Base-by-base conservation (phyloP, 2,888 invertebrate species). In the Candidula unifasciata region DNA sequence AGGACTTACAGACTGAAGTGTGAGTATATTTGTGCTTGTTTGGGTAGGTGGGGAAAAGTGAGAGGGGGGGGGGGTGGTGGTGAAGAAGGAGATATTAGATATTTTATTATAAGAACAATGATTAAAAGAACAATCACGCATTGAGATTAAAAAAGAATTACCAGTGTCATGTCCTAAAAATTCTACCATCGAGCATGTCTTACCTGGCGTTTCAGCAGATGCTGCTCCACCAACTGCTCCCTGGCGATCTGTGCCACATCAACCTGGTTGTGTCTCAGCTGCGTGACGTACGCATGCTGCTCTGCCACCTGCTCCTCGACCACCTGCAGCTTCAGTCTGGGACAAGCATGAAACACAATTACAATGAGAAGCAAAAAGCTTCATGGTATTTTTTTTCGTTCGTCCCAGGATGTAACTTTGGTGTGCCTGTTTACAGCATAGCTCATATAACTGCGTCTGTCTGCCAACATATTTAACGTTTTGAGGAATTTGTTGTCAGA, bases 221-320 rank as follows among this genome's bases (percentile, higher is more conserved):
- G 92, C 86, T 88, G 90, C 84, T 92, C 92, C 44, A 92, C 92
- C 13, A 92, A 85, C 84, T 88, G 89, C 78, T 92, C 92, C 80
- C 89, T 90, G 24, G 89, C 87, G 60, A 91, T 85, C 27, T 91
- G 88, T 0, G 89, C 89, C 8, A 84, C 86, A 81, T 90, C 91
- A 21, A 91, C 90, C 83, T 90, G 90, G 0, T 89, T 89, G 60
- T 89, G 88, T 74, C 88, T 89, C 76, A 92, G 87, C 85, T 90
- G 90, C 78, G 88, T 86, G 1, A 91, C 83, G 85, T 90, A 91
- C 3, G 90, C 90, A 74, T 89, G 89, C 88, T 92, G 92, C 83
- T 91, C 91, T 5, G 88, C 87, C 21, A 92, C 86, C 87, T 91
- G 91, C 21, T 90, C 90, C 69, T 88, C 86, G 0, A 90, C 90